Conservation (phyloP, 1,140 invertebrate genomes). For the Gerris buenoi region DNA sequence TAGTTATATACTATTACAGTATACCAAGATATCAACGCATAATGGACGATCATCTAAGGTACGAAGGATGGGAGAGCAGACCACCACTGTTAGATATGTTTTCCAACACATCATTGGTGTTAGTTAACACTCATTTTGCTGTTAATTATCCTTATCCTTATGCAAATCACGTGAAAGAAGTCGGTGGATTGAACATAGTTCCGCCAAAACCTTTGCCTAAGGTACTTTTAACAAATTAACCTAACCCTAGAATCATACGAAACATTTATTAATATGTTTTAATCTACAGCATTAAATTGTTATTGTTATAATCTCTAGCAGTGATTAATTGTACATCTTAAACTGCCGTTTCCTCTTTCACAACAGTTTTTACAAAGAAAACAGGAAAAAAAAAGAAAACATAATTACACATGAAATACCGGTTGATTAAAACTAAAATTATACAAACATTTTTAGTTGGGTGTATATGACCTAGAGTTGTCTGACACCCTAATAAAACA, state of each 20-base stretch:
- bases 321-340: no score
- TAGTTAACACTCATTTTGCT: not conserved
- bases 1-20: not conserved
- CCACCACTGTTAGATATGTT: not conserved
- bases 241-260: no score
- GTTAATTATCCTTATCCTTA: not conserved
- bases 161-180: not conserved
- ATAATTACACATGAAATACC: no score
- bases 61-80: not conserved
- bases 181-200: not conserved
- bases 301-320: no score
- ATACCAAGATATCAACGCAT: not conserved
- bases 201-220: not conserved
- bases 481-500: no score
- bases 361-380: no score
- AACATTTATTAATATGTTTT: no score
- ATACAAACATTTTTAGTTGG: conserved; percentile 18
- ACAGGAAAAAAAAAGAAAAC: no score
- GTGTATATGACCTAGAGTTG: not conserved
- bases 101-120: not conserved
- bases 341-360: no score
- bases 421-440: no score
- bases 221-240: no score
- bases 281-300: no score
- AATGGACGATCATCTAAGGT: not conserved